Conservation (phyloP, 2,888 invertebrate species). For the Molanna angustata region DNA sequence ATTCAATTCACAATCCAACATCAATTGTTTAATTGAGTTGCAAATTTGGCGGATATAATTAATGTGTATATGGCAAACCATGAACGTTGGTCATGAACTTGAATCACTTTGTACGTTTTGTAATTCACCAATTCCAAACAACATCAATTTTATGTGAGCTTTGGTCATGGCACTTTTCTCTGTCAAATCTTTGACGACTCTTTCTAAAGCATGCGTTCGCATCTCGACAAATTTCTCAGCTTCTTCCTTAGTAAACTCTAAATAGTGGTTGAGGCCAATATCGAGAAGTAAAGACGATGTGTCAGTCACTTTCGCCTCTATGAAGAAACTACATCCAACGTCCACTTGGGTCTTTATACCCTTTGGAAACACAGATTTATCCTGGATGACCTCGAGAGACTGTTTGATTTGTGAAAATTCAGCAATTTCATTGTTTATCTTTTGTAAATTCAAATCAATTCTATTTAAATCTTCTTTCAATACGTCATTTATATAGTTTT, state of each 20-base stretch:
- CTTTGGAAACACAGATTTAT: constrained; percentile 52
- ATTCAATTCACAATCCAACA: too few relatives aligned
- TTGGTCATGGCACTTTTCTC: constrained; percentile 69
- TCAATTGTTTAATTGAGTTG: too few relatives aligned
- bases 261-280: constrained; percentile 71
- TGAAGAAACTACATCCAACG: constrained; percentile 81
- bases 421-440: constrained; percentile 63
- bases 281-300: constrained; percentile 65
- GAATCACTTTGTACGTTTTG: constrained; percentile 38
- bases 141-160: constrained; percentile 74
- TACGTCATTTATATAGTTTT: constrained; percentile 75
- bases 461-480: constrained; percentile 67
- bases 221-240: constrained; percentile 69
- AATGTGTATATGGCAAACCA: too few relatives aligned
- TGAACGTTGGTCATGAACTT: too few relatives aligned
- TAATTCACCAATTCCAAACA: constrained; percentile 65
- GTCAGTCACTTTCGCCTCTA: constrained; percentile 71
- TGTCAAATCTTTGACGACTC: constrained; percentile 59
- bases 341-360: constrained; percentile 71
- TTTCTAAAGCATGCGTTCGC: constrained; percentile 63
- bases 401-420: constrained; percentile 74
- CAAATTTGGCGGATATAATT: too few relatives aligned
- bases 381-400: constrained; percentile 62
- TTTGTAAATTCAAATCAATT: constrained; percentile 58
- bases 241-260: constrained; percentile 70